Evolutionary conservation across 2,113 vertebrate genomes (phyloP).

Genomic region (Megaptera novaeangliae): DNA sequence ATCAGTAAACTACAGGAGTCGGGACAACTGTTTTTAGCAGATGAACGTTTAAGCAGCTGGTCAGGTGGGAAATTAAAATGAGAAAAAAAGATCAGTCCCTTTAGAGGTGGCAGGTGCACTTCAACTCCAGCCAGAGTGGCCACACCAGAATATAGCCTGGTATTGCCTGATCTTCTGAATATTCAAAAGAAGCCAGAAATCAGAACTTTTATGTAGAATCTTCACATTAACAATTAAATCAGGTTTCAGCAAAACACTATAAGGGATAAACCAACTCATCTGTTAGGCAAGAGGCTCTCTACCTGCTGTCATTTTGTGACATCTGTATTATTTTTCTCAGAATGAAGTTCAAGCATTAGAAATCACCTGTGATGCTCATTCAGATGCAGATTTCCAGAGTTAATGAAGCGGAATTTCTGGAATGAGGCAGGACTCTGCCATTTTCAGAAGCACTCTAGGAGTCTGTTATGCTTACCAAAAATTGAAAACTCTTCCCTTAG

Average conservation of each 20-base stretch:
- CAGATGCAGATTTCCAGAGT: neutral
- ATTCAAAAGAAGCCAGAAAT: neutral
- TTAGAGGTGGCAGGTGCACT: neutral
- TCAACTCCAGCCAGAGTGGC: neutral
- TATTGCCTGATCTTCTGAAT: neutral
- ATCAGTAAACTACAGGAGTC: neutral
- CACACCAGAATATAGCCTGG: neutral
- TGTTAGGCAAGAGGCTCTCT: neutral
- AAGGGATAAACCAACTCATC: neutral
- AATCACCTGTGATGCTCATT: neutral
- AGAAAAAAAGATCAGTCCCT: neutral
- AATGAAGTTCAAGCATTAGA: neutral
- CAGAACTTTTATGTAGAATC: neutral
- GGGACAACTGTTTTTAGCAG: neutral
- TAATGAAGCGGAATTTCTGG: neutral
- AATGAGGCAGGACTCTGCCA: neutral
- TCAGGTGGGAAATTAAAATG: neutral
- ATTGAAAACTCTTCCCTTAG: neutral
- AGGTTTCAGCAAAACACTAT: neutral
- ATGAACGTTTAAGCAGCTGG: neutral
- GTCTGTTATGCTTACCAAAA: neutral
- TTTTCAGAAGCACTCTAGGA: neutral
- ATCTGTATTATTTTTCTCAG: neutral
- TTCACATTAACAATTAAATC: neutral
- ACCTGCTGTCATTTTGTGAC: neutral